These are phyloP conservation scores for Calliphora vomitoria DNA, from an alignment of 2,888 invertebrate genomes.

Conservation along the genomic window DNA sequence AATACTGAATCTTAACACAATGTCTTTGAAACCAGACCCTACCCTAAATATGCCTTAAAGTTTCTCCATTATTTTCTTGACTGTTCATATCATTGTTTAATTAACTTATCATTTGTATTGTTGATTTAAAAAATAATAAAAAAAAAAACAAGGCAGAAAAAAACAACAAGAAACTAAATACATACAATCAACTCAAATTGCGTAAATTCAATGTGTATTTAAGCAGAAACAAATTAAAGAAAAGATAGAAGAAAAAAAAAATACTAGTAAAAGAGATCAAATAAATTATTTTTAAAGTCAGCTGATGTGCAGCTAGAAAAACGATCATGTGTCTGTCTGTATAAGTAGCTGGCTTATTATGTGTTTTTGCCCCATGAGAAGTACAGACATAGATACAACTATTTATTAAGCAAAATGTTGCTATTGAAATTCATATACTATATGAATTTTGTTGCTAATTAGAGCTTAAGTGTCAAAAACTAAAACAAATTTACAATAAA, in stretches of 20 bases:
- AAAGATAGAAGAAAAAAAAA: not conserved
- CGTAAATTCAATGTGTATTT: conserved; percentile 54
- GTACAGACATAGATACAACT: not conserved
- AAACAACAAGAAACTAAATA: conserved; percentile 15
- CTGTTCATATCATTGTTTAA: conserved; percentile 63
- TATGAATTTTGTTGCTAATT: conserved; percentile 4
- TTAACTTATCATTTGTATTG: conserved; percentile 63
- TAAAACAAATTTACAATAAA: not conserved
- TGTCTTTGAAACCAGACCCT: not conserved
- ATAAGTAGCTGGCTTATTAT: not conserved
- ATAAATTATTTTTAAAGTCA: conserved; percentile 48
- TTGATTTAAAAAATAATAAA: conserved; percentile 49
- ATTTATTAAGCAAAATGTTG: not conserved
- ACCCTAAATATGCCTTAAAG: not conserved
- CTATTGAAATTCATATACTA: conserved; percentile 13
- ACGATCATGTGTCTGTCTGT: conserved; percentile 29
- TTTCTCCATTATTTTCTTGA: conserved; percentile 20
- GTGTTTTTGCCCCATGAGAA: not conserved
- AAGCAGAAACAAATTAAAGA: conserved; percentile 1
- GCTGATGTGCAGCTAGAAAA: conserved; percentile 32
- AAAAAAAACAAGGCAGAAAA: conserved; percentile 33
- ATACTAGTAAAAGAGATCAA: conserved; percentile 9
- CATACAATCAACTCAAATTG: conserved; percentile 59
- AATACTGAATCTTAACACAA: not conserved
- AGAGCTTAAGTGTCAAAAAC: conserved; percentile 34